Conservation (phyloP, 2,888 invertebrate species). For the Scaptomyza tumidula region DNA sequence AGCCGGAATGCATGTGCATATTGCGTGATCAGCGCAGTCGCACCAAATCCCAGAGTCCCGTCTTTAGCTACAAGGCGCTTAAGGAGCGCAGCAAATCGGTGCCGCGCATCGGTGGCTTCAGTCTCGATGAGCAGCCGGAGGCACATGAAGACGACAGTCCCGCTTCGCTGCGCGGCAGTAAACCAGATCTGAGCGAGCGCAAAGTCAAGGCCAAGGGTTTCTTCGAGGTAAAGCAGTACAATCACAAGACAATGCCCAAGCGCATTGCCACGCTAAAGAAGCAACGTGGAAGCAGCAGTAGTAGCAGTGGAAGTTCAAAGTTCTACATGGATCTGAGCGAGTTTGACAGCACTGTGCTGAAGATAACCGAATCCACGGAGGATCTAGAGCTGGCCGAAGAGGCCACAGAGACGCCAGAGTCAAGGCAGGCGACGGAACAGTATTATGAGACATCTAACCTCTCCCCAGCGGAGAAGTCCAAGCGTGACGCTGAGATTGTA, state of each 20-base stretch:
- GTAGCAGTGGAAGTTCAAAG: slow-evolving; percentile 87
- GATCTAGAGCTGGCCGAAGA: slow-evolving; percentile 83
- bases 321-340: slow-evolving; percentile 89
- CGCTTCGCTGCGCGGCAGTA: slow-evolving; percentile 66
- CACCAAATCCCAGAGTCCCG: slow-evolving; percentile 68
- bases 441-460: slow-evolving; percentile 46
- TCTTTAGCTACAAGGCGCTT: slow-evolving; percentile 71
- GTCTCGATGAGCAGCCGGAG: slow-evolving; percentile 68
- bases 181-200: slow-evolving; percentile 72
- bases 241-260: slow-evolving; percentile 89
- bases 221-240: slow-evolving; percentile 87
- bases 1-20: slow-evolving; percentile 62
- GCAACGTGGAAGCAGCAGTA: slow-evolving; percentile 86
- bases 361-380: slow-evolving; percentile 88
- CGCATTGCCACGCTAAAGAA: slow-evolving; percentile 90
- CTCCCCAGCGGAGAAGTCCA: slow-evolving; percentile 88
- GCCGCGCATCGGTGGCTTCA: slow-evolving; percentile 79
- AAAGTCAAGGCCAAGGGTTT: slow-evolving; percentile 82
- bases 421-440: slow-evolving; percentile 10
- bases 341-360: slow-evolving; percentile 85
- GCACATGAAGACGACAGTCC: slow-evolving; percentile 66
- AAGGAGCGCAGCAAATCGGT: slow-evolving; percentile 84
- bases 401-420: slow-evolving; percentile 39
- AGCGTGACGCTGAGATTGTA: slow-evolving; percentile 87
- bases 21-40: slow-evolving; percentile 61